Percentiles rank a stretch among this genome's conserved stretches.
phyloP scores from a whole-genome alignment of 1,140 invertebrate species.

The Drosophila pruinosa region DNA sequence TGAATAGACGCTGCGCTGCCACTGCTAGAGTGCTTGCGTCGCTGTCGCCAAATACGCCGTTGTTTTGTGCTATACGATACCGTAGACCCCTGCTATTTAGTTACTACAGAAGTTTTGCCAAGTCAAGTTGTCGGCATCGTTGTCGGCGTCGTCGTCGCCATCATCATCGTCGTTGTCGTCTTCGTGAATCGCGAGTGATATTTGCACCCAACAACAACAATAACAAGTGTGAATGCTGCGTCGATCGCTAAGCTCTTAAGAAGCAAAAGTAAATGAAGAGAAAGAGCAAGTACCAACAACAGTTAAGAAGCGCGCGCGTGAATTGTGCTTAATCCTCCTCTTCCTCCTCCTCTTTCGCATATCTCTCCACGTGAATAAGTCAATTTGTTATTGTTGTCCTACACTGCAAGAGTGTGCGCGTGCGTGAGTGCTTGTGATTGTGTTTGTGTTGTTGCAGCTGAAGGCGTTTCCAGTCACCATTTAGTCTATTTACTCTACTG shows the following conservation, averaged over 20 bases:
- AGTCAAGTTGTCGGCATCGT: constrained; percentile 67
- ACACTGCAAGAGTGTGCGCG: not conserved
- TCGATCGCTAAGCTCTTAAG: constrained; percentile 24
- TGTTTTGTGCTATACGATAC: constrained; percentile 76
- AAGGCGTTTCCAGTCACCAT: constrained; percentile 5
- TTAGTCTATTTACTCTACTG: not conserved
- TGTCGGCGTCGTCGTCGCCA: constrained; percentile 34
- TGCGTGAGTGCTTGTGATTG: not conserved
- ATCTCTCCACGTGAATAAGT: too few species aligned
- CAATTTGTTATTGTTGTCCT: not conserved
- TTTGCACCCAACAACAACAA: constrained; percentile 30
- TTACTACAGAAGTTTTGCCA: constrained; percentile 81
- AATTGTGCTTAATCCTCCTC: constrained; percentile 20
- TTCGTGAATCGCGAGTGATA: constrained; percentile 18
- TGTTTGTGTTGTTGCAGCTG: constrained; percentile 5
- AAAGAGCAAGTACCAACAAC: constrained; percentile 13
- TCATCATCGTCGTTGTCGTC: not conserved
- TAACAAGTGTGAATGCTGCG: constrained; percentile 21
- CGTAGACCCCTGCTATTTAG: constrained; percentile 75
- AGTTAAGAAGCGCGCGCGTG: constrained; percentile 35
- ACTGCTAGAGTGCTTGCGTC: constrained; percentile 32
- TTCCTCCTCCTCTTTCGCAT: not conserved
- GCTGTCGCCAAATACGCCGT: constrained; percentile 51
- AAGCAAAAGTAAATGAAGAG: not conserved
- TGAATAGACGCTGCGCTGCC: constrained; percentile 29